Evolutionary conservation across 1,140 invertebrate genomes (phyloP).

Genomic region (Megathymus violae): DNA sequence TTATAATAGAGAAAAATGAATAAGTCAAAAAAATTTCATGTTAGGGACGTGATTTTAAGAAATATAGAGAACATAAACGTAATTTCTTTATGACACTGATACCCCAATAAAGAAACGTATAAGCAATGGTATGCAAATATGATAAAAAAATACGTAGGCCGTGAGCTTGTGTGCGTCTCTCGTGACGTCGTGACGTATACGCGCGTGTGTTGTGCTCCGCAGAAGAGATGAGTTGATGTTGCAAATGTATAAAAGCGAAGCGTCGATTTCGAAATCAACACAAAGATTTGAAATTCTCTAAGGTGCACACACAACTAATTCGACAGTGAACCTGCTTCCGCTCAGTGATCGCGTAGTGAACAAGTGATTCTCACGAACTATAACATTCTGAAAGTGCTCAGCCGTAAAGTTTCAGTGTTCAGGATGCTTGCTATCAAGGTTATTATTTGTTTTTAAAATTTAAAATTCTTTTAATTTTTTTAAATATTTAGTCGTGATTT

Average conservation of each 20-base stretch:
- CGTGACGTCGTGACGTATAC: constrained; percentile 41
- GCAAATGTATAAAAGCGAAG: constrained; percentile 82
- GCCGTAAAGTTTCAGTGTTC: constrained; percentile 25
- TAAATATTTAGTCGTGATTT: neutral
- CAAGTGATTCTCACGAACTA: constrained; percentile 60
- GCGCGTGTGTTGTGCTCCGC: constrained; percentile 52
- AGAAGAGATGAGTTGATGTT: constrained; percentile 76
- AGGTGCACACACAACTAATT: constrained; percentile 65
- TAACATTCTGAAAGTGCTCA: constrained; percentile 53
- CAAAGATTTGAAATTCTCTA: constrained; percentile 77
- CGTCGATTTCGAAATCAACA: constrained; percentile 82
- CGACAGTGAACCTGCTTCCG: constrained; percentile 67
- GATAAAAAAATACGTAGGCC: constrained; percentile 65
- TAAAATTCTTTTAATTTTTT: too few species aligned
- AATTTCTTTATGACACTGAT: constrained; percentile 61
- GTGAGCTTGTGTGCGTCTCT: constrained; percentile 52
- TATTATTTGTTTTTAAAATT: too few species aligned
- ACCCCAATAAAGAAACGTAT: constrained; percentile 65
- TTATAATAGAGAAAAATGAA: too few species aligned
- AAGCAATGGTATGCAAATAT: constrained; percentile 63
- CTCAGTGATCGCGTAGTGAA: constrained; percentile 70
- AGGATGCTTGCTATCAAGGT: constrained; percentile 68
- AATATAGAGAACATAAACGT: constrained; percentile 35
- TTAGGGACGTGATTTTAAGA: constrained; percentile 39
- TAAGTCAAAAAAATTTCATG: too few species aligned